Evolutionary conservation across 2,888 invertebrate species (phyloP).

Genomic region (Melanostoma mellinum): DNA sequence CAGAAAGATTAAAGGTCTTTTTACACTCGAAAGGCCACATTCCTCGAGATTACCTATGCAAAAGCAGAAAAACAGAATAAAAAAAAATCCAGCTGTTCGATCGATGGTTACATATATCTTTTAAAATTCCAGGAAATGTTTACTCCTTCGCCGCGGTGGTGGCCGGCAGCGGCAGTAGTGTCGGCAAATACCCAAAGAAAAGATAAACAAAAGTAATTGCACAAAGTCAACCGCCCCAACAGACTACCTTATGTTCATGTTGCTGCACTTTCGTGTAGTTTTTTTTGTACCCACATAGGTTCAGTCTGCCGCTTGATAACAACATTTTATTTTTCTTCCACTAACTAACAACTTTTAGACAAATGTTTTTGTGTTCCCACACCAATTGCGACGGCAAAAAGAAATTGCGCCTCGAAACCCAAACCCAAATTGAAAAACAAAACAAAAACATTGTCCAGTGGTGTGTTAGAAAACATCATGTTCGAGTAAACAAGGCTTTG

Average conservation of each 20-base stretch:
- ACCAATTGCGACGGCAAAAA: conserved; percentile 40
- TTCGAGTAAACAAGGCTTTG: conserved; percentile 60
- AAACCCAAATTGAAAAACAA: neutral
- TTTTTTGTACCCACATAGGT: conserved; percentile 30
- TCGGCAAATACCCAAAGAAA: conserved; percentile 57
- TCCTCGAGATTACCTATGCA: conserved; percentile 7
- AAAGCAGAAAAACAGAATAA: neutral
- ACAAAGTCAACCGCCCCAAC: conserved; percentile 55
- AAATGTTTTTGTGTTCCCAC: conserved; percentile 69
- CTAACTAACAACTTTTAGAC: conserved; percentile 63
- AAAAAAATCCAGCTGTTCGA: conserved; percentile 9
- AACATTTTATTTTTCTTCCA: conserved; percentile 64
- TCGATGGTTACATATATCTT: conserved; percentile 29
- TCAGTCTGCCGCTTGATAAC: conserved; percentile 42
- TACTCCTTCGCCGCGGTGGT: conserved; percentile 21
- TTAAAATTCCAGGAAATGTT: conserved; percentile 60
- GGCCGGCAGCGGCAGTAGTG: conserved; percentile 12
- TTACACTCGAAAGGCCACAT: conserved; percentile 49
- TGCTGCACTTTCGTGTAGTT: conserved; percentile 36
- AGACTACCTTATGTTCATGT: conserved; percentile 41
- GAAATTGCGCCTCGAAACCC: conserved; percentile 56
- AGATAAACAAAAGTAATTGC: conserved; percentile 70
- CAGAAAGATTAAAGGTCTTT: conserved; percentile 48
- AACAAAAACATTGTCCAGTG: conserved; percentile 25
- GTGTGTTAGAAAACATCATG: conserved; percentile 39